These are phyloP conservation scores for Pachypanchax playfairii DNA, from an alignment of 2,113 vertebrate species.

Conservation along the genomic window DNA sequence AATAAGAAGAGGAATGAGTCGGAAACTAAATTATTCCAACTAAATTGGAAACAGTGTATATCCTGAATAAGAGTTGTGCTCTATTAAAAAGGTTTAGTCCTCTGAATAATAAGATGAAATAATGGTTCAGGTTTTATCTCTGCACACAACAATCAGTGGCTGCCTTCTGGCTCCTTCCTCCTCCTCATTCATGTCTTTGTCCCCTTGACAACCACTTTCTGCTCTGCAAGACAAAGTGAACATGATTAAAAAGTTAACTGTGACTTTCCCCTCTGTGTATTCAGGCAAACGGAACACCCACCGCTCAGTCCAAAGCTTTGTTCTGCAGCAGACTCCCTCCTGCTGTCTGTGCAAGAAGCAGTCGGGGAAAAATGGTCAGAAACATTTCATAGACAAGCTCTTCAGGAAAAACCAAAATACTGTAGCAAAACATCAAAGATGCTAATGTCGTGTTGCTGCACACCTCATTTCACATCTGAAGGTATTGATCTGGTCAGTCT, in stretches of 20 bases:
- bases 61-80: neutral
- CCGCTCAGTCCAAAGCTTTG: conserved; percentile 23
- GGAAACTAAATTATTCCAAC: too few species aligned
- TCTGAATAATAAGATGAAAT: conserved; percentile 32
- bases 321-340: conserved; percentile 16
- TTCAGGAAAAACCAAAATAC: conserved; percentile 3
- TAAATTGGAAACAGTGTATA: too few species aligned
- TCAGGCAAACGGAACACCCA: conserved; percentile 37
- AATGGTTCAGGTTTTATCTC: conserved; percentile 12
- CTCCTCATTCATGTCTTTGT: conserved; percentile 21
- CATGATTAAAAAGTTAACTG: conserved; percentile 43
- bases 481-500: conserved; percentile 26
- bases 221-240: conserved; percentile 50
- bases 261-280: conserved; percentile 16
- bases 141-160: neutral
- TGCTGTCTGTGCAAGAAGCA: conserved; percentile 16
- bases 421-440: conserved; percentile 13
- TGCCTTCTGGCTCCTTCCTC: neutral
- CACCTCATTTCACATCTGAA: conserved; percentile 15
- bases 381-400: conserved; percentile 2
- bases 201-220: conserved; percentile 58
- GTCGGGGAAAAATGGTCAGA: neutral
- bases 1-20: too few species aligned
- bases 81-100: conserved; percentile 13
- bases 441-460: conserved; percentile 4